These are phyloP conservation scores for Rapana venosa DNA, from an alignment of 2,888 invertebrate genomes.

Conservation along the genomic window DNA sequence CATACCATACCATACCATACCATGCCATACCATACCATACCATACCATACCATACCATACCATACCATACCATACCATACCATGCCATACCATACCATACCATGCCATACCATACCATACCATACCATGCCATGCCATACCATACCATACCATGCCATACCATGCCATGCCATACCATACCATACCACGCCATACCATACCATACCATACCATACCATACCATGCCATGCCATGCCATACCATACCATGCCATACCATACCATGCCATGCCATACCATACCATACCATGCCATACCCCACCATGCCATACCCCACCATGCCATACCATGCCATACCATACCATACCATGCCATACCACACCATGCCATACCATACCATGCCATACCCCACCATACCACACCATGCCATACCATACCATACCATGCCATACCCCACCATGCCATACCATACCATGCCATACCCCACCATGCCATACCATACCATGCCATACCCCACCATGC, in stretches of 20 bases:
- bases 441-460: background rate
- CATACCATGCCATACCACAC: background rate
- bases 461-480: background rate
- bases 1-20: background rate
- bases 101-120: background rate
- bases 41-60: background rate
- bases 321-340: no score
- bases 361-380: background rate
- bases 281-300: no score
- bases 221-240: background rate
- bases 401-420: slow-evolving; percentile 10
- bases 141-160: background rate
- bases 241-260: background rate
- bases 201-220: background rate
- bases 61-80: background rate
- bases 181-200: background rate
- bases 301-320: no score
- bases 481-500: slow-evolving; percentile 2
- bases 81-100: background rate
- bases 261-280: background rate
- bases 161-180: background rate
- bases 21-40: background rate
- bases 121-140: background rate
- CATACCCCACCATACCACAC: background rate
- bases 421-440: background rate